Base-by-base conservation (phyloP, 1,140 invertebrate genomes). In the Dysdera silvatica region DNA sequence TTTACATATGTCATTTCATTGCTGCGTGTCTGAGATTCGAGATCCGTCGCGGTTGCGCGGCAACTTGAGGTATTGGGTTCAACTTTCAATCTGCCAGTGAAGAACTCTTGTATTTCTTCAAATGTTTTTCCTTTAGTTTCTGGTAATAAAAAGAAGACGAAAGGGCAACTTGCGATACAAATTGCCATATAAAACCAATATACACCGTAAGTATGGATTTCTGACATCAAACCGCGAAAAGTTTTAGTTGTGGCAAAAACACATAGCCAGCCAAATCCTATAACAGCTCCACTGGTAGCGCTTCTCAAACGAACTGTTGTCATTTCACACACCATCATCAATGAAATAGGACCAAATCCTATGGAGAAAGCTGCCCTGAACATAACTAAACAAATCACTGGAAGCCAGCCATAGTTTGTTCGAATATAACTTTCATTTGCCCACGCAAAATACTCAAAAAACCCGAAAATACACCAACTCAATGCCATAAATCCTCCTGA, bases 41-140 rank as follows among this genome's bases (percentile, higher is more conserved):
- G n/a, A n/a, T n/a, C n/a, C n/a, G n/a, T n/a, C n/a, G n/a, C n/a
- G n/a, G n/a, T n/a, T n/a, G n/a, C n/a, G n/a, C n/a, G n/a, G n/a
- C n/a, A n/a, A n/a, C n/a, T n/a, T n/a, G n/a, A n/a, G n/a, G n/a
- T n/a, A n/a, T n/a, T n/a, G n/a, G n/a, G n/a, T n/a, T n/a, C n/a
- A n/a, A n/a, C n/a, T n/a, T n/a, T n/a, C n/a, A n/a, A n/a, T n/a
- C n/a, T n/a, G n/a, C 61, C 43, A 53, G 47, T 28, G 58, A 69
- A 69, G 28, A 51, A 33, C 10, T 51, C 18, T 62, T 66, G 49
- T 69, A 96, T 94, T 71, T 95, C 91, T 73, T 95, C 90, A 47
- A 95, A 79, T 61, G 82, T 89, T 71, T 86, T 87, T 8, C 92
- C 92, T 71, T 89, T 87, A 0, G 93, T 96, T 77, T 96, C 93